Evolutionary conservation across 2,113 vertebrate genomes (phyloP).

Genomic region (Podilymbus podiceps): DNA sequence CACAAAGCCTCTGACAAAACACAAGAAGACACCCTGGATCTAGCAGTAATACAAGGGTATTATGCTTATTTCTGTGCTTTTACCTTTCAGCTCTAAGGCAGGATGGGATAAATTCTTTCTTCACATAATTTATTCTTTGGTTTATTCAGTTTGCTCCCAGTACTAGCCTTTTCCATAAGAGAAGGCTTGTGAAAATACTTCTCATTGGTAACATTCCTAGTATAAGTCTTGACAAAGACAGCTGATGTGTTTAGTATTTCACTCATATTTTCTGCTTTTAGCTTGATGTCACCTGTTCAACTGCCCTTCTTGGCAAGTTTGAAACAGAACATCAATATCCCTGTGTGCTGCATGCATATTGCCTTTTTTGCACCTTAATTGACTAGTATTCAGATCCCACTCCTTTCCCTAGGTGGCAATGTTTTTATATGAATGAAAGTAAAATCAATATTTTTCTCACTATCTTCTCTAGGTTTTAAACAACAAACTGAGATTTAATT

Average conservation of each 20-base stretch:
- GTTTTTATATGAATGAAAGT: background rate
- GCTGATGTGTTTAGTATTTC: background rate
- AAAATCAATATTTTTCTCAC: background rate
- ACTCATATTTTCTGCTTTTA: background rate
- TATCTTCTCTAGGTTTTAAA: background rate
- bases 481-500: background rate
- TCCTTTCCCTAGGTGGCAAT: constrained; percentile 31
- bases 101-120: background rate
- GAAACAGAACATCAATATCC: background rate
- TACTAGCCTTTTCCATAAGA: background rate
- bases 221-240: background rate
- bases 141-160: background rate
- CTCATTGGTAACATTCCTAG: background rate
- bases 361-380: background rate
- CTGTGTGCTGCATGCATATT: background rate
- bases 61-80: background rate
- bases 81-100: background rate
- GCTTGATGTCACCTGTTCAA: background rate
- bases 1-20: background rate
- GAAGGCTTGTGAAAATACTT: background rate
- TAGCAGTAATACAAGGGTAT: background rate
- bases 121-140: background rate
- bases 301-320: background rate
- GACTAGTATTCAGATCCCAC: background rate
- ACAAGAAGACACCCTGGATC: background rate